Percentiles rank a stretch among this genome's conserved stretches.
These are phyloP conservation scores for Epizoanthus illoricatus DNA, from an alignment of 92 coral and sea anemone genomes.

Conservation along the genomic window DNA sequence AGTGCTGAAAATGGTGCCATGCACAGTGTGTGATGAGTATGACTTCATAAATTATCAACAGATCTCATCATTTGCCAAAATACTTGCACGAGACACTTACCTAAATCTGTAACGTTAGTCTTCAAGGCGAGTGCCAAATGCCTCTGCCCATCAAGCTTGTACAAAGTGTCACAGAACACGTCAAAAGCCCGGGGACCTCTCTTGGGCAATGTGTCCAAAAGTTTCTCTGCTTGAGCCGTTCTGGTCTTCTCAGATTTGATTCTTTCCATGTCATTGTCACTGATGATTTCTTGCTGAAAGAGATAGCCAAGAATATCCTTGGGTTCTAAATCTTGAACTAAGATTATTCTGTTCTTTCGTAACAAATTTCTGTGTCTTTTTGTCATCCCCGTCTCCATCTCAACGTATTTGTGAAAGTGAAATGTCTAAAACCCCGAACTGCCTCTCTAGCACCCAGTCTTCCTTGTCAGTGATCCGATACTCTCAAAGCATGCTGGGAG, in stretches of 20 bases:
- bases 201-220: constrained; percentile 77
- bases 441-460: neutral
- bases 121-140: constrained; percentile 70
- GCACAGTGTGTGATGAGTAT: no score
- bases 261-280: constrained; percentile 71
- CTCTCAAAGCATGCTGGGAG: no score
- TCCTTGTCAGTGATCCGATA: neutral
- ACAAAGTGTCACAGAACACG: constrained; percentile 70
- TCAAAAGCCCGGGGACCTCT: constrained; percentile 82
- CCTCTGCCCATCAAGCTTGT: constrained; percentile 60
- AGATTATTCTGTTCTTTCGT: constrained; percentile 64
- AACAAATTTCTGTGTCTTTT: constrained; percentile 58
- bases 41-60: no score
- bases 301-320: constrained; percentile 58
- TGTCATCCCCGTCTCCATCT: neutral
- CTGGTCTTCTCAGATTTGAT: constrained; percentile 64
- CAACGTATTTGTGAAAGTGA: neutral
- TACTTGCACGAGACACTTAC: neutral
- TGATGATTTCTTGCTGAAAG: constrained; percentile 67
- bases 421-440: neutral
- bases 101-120: constrained; percentile 37
- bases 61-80: no score
- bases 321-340: constrained; percentile 82
- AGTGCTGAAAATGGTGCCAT: no score
- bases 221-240: constrained; percentile 63